Base-by-base conservation (phyloP, 2,888 invertebrate genomes). In the Hybos culiciformis region DNA sequence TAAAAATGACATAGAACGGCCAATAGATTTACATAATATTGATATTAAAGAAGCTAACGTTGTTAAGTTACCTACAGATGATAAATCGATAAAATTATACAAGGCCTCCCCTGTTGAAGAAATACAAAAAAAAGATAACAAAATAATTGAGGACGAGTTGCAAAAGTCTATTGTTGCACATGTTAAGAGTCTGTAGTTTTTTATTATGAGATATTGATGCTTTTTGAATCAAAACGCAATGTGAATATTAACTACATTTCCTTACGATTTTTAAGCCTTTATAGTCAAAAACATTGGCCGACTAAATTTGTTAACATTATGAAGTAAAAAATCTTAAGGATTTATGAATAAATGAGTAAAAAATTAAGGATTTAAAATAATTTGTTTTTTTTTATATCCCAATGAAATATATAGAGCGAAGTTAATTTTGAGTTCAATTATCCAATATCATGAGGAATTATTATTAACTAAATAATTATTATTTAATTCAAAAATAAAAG, bases 131-230 rank as follows among this genome's bases (percentile, higher is more conserved):
- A 58, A 59, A 63, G 63, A 7, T n/a, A 20, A n/a, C 12, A 36
- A 36, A 42, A 48, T 23, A 26, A 34, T 31, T 44, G 50, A 55
- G 37, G 50, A 46, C n/a, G 59, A 63, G 42, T 45, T 64, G 19
- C 61, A 67, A 4, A 48, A 61, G 42, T 61, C 65, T 34, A 54
- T 69, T 37, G 54, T 68, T 1, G 62, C 66, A 49, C 64, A 70
- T 53, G 68, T 65, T 7, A 58, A 59, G 54, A 46, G 41, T 41
- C 45, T 47, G 11, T 42, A 40, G 32, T 11, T 24, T 18, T 24
- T 55, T 57, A 34, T 57, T 62, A 36, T 41, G 46, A 45, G 18
- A 33, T 7, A 0, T 40, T 18, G 9, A 33, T 43, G 32, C 17
- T 3, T 9, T 31, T 31, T 31, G 3, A 7, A 31, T 11, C 3